Conservation (phyloP, 2,888 invertebrate species). For the Cantharis rufa region DNA sequence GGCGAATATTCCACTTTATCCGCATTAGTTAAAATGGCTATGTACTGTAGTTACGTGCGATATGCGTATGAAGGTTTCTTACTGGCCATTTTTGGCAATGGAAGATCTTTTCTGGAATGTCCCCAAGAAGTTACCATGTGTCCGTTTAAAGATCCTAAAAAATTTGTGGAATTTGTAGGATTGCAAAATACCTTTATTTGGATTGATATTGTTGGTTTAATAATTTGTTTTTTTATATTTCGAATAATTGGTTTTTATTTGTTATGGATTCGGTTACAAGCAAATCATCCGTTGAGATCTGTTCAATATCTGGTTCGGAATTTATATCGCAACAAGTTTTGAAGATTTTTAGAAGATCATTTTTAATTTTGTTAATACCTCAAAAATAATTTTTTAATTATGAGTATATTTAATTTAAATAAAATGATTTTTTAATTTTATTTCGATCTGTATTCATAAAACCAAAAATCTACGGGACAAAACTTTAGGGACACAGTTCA, state of each 20-base stretch:
- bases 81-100: slow-evolving; percentile 75
- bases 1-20: slow-evolving; percentile 66
- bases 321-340: too few relatives aligned
- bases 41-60: slow-evolving; percentile 82
- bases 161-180: slow-evolving; percentile 75
- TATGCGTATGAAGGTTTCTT: slow-evolving; percentile 71
- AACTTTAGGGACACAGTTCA: too few relatives aligned
- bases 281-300: slow-evolving; percentile 52
- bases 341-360: too few relatives aligned
- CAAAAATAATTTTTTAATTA: too few relatives aligned
- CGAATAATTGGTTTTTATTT: slow-evolving; percentile 73
- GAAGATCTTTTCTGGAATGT: slow-evolving; percentile 76
- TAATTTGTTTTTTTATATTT: slow-evolving; percentile 65
- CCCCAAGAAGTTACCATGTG: slow-evolving; percentile 73
- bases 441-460: too few relatives aligned
- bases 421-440: too few relatives aligned
- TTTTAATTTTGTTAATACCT: too few relatives aligned
- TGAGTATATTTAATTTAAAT: too few relatives aligned
- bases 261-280: slow-evolving; percentile 70
- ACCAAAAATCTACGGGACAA: too few relatives aligned
- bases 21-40: slow-evolving; percentile 76
- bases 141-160: slow-evolving; percentile 72
- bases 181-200: slow-evolving; percentile 73
- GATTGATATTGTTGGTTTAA: slow-evolving; percentile 68
- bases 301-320: too few relatives aligned